These are phyloP conservation scores for Pterostichus madidus DNA, from an alignment of 2,888 invertebrate species.

Conservation along the genomic window DNA sequence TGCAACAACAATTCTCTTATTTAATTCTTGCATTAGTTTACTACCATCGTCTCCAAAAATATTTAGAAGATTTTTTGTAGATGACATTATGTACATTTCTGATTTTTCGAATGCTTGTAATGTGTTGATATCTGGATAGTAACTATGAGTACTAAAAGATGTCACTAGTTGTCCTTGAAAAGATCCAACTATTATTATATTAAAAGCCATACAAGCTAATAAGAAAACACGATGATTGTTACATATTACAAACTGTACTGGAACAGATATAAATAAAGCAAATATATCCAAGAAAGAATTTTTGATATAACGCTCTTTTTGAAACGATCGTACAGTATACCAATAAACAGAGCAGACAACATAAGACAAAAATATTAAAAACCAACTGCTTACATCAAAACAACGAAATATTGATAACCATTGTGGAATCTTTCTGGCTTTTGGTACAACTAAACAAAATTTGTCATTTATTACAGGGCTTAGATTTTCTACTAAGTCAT, in stretches of 20 bases:
- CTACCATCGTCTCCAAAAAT: conserved; percentile 73
- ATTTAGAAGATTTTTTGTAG: conserved; percentile 72
- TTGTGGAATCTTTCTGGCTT: conserved; percentile 74
- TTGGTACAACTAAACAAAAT: conserved; percentile 76
- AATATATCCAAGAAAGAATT: conserved; percentile 52
- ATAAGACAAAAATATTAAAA: conserved; percentile 65
- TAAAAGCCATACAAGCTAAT: conserved; percentile 74
- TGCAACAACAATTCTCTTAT: not conserved
- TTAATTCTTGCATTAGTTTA: conserved; percentile 61
- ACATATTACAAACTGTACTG: conserved; percentile 1
- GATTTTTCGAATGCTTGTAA: conserved; percentile 76
- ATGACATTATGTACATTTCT: conserved; percentile 74
- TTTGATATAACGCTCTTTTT: not conserved
- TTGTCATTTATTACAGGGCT: conserved; percentile 73
- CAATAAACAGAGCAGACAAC: conserved; percentile 52
- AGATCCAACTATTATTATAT: conserved; percentile 75
- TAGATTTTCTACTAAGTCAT: conserved; percentile 46
- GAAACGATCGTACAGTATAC: conserved; percentile 14
- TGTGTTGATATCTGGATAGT: conserved; percentile 77
- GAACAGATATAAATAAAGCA: conserved; percentile 59
- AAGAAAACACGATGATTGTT: conserved; percentile 71
- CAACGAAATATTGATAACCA: conserved; percentile 75
- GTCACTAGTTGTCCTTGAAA: conserved; percentile 77
- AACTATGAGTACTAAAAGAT: conserved; percentile 76
- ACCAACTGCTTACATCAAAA: conserved; percentile 70